Evolutionary conservation across 2,113 vertebrate genomes (phyloP), one percentile per base, ranked within the genome.

Genomic region (Chauna torquata): DNA sequence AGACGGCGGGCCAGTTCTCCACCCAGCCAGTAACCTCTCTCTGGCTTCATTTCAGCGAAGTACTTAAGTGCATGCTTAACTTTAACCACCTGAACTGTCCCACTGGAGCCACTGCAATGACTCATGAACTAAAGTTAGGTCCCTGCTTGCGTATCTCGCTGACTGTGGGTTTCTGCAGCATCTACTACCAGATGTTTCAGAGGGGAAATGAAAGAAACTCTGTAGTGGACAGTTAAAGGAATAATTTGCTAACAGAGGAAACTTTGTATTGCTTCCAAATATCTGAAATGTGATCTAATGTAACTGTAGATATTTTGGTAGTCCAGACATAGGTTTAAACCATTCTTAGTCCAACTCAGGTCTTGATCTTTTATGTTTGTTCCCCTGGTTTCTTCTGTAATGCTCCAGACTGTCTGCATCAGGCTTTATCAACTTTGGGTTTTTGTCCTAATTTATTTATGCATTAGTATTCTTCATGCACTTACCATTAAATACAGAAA

Each of bases 1-100:
- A 74, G 9, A 23, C 16, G 14, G 68, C 42, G 0, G 0, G 49
- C n/a, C 52, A 23, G 42, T 23, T 77, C 76, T 75, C 76, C 47
- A 85, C 74, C 96, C 76, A 57, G 54, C 70, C 81, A 91, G 70
- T 69, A 80, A 52, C 40, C 54, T 91, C 49, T 70, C 3, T 2
- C 66, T 92, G 94, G 81, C 95, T 84, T 69, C 8, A 1, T 85
- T 95, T 94, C 81, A 85, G 91, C 52, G 61, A 70, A 84, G 70
- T 44, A 12, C 83, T 95, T 91, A 91, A 96, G 77, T 66, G 49
- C 57, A 57, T 50, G 77, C 90, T 94, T 95, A 91, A 94, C 83
- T 92, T 91, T 82, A 94, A 95, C 95, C 94, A 96, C 96, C 92
- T 94, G 96, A 96, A 68, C 92, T 93, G 91, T 94, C 95, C 95